Evolutionary conservation across 2,113 vertebrate species (phyloP), one percentile per base, ranked within the genome.

Genomic region (Gymnarchus niloticus): DNA sequence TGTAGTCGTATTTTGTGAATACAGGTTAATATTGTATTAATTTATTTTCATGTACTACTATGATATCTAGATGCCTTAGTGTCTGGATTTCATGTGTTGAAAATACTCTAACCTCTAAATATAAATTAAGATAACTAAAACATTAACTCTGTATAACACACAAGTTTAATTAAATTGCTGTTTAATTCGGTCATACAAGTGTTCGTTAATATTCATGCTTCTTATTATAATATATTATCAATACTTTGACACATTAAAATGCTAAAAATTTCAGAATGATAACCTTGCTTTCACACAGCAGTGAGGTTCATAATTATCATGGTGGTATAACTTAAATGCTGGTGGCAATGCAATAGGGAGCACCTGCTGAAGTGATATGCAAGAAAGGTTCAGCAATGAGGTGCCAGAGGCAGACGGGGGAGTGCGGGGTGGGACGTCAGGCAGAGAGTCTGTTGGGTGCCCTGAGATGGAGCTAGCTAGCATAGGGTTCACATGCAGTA

Each of bases 401-500:
- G 84, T 76, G 3, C 25, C n/a, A 23, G 57, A 19, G 56, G 21
- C 10, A 44, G 83, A 41, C 23, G 56, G 59, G 83, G 6, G 83
- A 33, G 83, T 51, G 3, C 46, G 25, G 61, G 49, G 49, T 12
- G 61, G 49, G 56, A 10, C n/a, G 41, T 44, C 6, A 84, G 37
- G 49, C 12, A n/a, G 7, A 23, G 28, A 44, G 82, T 33, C 28
- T 54, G 23, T 56, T 3, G 46, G 10, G 21, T 1, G 52, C 73
- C 84, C 52, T 85, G 83, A 49, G 86, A 78, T 25, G 51, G 76
- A 57, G 77, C 51, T 44, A 57, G 77, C 51, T 44, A 28, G 83
- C 14, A 56, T 85, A 87, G 88, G 90, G 94, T 93, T 95, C 93
- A 94, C 84, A 88, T 85, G 52, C 85, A 92, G 93, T 93, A 92